Conservation (phyloP, 2,113 vertebrate species). For the Chlamydotis undulata region DNA sequence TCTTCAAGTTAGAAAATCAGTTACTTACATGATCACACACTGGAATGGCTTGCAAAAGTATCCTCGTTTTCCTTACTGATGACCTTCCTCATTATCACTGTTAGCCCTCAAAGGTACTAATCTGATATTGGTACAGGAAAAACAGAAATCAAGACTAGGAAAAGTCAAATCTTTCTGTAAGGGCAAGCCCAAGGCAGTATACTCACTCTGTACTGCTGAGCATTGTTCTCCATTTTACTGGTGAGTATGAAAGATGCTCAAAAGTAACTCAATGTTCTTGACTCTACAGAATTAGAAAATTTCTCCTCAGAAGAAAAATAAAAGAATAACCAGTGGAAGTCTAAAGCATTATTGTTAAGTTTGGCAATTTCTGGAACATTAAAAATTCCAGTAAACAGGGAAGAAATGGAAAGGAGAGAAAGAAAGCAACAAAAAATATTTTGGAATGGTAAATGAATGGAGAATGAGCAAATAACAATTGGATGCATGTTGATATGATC, state of each 20-base stretch:
- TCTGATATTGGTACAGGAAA: background rate
- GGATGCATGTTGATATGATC: rapidly evolving
- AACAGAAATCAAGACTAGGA: background rate
- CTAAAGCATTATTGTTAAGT: background rate
- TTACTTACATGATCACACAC: rapidly evolving
- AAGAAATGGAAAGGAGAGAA: background rate
- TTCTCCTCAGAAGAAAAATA: background rate
- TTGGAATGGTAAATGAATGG: background rate
- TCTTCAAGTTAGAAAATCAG: background rate
- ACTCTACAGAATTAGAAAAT: background rate
- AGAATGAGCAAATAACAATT: background rate
- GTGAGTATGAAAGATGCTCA: background rate
- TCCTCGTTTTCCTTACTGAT: background rate
- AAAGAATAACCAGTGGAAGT: background rate
- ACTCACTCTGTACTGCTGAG: background rate
- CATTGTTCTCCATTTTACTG: background rate
- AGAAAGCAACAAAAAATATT: background rate
- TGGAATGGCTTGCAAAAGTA: background rate
- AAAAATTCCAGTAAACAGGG: background rate
- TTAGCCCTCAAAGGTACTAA: background rate
- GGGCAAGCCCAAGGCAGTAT: background rate
- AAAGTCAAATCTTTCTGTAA: background rate
- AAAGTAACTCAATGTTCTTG: background rate
- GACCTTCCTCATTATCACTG: background rate
- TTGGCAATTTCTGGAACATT: background rate